Base-by-base conservation (phyloP, 2,113 vertebrate species). In the Gallinago paraguaiae region DNA sequence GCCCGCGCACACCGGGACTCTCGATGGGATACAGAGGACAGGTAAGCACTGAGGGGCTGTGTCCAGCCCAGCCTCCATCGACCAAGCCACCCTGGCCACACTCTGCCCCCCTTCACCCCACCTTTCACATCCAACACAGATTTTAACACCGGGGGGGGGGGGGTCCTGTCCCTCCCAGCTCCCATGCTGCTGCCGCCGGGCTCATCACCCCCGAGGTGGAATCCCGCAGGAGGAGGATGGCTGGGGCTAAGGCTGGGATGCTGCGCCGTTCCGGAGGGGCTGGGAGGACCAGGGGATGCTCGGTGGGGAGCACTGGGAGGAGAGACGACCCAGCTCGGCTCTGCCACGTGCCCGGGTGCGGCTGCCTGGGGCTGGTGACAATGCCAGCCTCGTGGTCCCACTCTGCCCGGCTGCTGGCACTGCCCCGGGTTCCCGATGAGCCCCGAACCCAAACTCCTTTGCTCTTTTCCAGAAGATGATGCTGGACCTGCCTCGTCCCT, bases 221-320 rank as follows among this genome's bases (percentile, higher is more conserved):
- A 23, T 24, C 41, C 82, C 24, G 61, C 9, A 3, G 75, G n/a
- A 11, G 14, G 17, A 4, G 1, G 2, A 5, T 1, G 4, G 45
- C 46, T 2, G 17, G 37, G 61, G 53, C 74, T 20, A 19, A 20
- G 13, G 64, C 0, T 1, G 88, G 5, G 74, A 75, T 64, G 48
- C 54, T 57, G 79, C 0, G 1, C 41, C 35, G 45, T 46, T 54
- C 71, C 9, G 0, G 1, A 11, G 7, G 57, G 17, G 56, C n/a
- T 23, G 50, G 8, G 37, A 4, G 39, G 27, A 14, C 45, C n/a
- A 8, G 6, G 51, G 28, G 72, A 9, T 5, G 22, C 41, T 31
- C 6, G 41, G 30, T 18, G 27, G 59, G 46, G 46, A 48, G 46
- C 10, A 5, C 10, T 10, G 43, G 33, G 35, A 35, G 39, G 19